Evolutionary conservation across 2,888 invertebrate species (phyloP), one percentile per base, ranked within the genome.

Genomic region (Therioaphis trifolii): DNA sequence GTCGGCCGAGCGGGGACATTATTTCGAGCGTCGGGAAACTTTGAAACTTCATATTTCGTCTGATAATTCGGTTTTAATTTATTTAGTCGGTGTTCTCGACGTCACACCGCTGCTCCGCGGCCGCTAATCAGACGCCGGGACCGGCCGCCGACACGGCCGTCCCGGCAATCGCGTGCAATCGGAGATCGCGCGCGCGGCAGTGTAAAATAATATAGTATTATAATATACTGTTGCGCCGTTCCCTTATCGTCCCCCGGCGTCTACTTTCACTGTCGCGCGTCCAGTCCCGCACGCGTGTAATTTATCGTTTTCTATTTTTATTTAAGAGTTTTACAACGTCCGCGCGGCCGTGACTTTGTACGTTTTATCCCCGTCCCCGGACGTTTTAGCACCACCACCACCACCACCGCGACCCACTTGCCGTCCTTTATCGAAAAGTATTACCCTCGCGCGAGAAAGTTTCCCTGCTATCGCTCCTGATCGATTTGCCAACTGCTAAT

Each of bases 11-110:
- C 7, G 43, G 43, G 43, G 43, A 11, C 7, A n/a, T n/a, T n/a
- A n/a, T n/a, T n/a, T n/a, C n/a, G 43, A 11, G 43, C 7, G 43
- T 4, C 11, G 5, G 43, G 12, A 71, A 27, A 71, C 46, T 49
- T 27, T 69, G 24, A 24, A 69, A 69, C 24, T 69, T 69, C 18
- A 46, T 46, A 46, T 46, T 69, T 69, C 18, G 27, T 69, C 46
- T 27, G 46, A 69, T 27, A 24, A 27, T 46, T 18, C 18, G 43
- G 69, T 69, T 69, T 43, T 43, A 43, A 69, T 69, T 69, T 43
- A 69, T 69, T 69, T 69, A 24, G 24, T 46, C 15, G 15, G 15
- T 69, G 69, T 69, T 69, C 18, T 7, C 46, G 43, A 69, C 69
- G 18, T 29, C 0, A 27, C 21, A n/a, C 4, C 14, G n/a, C 12